Evolutionary conservation across 2,113 vertebrate genomes (phyloP), one percentile per base, ranked within the genome.

Genomic region (Lasiurus borealis): DNA sequence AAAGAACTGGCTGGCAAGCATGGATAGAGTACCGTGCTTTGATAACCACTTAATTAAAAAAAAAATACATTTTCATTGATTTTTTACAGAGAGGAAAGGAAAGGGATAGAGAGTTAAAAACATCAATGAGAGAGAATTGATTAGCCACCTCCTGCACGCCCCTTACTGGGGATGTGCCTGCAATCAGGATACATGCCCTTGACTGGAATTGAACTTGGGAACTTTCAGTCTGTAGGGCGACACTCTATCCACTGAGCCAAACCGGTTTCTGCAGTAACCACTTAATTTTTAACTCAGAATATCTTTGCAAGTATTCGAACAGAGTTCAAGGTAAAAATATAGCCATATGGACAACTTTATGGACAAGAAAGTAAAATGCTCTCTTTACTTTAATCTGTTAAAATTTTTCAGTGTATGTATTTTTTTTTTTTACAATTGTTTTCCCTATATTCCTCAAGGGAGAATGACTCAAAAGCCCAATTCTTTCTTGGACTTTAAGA

Each of bases 401-500:
- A 71, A 21, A 40, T 40, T 40, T 40, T 11, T 52, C 0, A 19
- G 4, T 73, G 18, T 11, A 2, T 57, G 2, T 52, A 52, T 52
- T 52, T 52, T 15, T 52, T 52, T 15, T 52, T 52, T 52, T 52
- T 52, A 52, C 16, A 52, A 11, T 86, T 86, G 76, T 96, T 77
- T 6, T 64, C 31, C 71, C 0, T 19, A 62, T n/a, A n/a, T 68
- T 93, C 18, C 84, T 82, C 78, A 40, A 78, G 29, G 19, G 9
- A 31, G n/a, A 62, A 78, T 25, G 2, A 9, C 31, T 84, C 29
- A 90, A 48, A 54, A 64, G 6, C 2, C 2, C 29, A 34, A 66
- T 81, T 62, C 62, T 94, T 92, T 80, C 34, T 94, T 68, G 54
- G 88, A 9, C 72, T 92, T 84, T 54, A 86, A 48, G 27, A 85